Conservation (phyloP, 2,113 vertebrate species). For the Upupa epops region DNA sequence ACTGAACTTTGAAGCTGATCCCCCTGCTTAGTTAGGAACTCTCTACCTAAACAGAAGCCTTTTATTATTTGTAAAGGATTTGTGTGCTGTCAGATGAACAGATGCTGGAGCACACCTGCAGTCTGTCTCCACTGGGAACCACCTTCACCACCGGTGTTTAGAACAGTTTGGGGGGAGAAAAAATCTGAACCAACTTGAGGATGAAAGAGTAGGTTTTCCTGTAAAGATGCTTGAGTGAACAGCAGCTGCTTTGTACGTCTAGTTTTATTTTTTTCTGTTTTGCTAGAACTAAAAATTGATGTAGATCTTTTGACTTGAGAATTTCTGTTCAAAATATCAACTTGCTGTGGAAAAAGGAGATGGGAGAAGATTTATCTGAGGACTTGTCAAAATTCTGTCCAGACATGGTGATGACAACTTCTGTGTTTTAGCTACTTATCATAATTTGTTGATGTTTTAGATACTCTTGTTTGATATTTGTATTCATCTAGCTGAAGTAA, state of each 20-base stretch:
- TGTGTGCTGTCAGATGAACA: constrained; percentile 7
- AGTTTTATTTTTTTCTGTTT: background rate
- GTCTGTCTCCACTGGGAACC: background rate
- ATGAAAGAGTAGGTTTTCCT: background rate
- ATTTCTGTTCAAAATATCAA: constrained; percentile 64
- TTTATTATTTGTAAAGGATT: constrained; percentile 25
- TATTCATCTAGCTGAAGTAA: constrained; percentile 50
- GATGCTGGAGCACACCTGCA: constrained; percentile 16
- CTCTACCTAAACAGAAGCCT: background rate
- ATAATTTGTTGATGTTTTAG: constrained; percentile 66
- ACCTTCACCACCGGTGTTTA: background rate
- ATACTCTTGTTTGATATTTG: constrained; percentile 62
- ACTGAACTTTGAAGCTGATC: constrained; percentile 1
- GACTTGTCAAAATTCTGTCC: constrained; percentile 69
- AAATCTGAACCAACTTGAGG: background rate
- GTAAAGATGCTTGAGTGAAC: background rate
- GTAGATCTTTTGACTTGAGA: constrained; percentile 55
- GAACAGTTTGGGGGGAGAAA: background rate
- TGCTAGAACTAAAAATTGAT: constrained; percentile 59
- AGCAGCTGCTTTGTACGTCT: constrained; percentile 50
- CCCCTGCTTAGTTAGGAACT: background rate
- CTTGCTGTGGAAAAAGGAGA: constrained; percentile 36
- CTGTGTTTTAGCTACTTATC: constrained; percentile 65
- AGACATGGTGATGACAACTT: constrained; percentile 70
- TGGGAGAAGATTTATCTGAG: constrained; percentile 48